A percentile compares a stretch with the other conserved stretches of the same genome.
Conservation (phyloP, 2,797 vertebrate species). For the Eulemur albifrons region DNA sequence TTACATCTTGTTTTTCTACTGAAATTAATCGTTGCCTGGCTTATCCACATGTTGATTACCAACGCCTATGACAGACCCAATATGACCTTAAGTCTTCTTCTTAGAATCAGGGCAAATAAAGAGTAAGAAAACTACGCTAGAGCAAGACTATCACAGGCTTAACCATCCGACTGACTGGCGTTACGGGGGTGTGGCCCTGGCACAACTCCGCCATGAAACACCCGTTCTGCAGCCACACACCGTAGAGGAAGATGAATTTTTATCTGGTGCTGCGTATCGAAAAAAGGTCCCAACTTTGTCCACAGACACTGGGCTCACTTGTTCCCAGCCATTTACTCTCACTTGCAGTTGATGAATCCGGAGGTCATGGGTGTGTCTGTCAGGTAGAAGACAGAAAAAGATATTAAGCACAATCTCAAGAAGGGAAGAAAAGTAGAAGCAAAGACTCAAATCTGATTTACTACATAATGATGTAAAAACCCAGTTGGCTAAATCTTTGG, state of each 20-base stretch:
- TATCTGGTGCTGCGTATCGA: conserved; percentile 95
- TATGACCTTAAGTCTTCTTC: background rate
- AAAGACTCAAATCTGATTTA: background rate
- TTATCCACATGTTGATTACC: background rate
- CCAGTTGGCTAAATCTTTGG: background rate
- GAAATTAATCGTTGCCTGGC: background rate
- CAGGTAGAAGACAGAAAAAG: background rate
- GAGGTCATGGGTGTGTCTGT: conserved; percentile 96
- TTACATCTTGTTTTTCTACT: background rate
- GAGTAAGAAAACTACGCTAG: background rate
- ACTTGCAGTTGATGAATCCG: conserved; percentile 97
- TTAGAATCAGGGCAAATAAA: background rate
- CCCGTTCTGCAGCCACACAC: conserved; percentile 83
- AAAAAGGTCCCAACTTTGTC: conserved; percentile 99
- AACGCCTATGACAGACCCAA: background rate
- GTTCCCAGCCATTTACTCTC: conserved; percentile 97
- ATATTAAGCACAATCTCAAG: background rate
- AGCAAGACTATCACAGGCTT: background rate
- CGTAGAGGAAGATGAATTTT: conserved; percentile 93
- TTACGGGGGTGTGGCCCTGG: background rate
- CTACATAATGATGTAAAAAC: background rate
- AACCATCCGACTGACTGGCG: background rate
- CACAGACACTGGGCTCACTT: conserved; percentile 96
- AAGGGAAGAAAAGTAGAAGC: conserved; percentile 5
- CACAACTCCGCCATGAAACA: background rate